Percentiles rank a stretch among this genome's conserved stretches.
Evolutionary conservation across 2,888 invertebrate genomes (phyloP).

Genomic region (Anthoptus insignis): DNA sequence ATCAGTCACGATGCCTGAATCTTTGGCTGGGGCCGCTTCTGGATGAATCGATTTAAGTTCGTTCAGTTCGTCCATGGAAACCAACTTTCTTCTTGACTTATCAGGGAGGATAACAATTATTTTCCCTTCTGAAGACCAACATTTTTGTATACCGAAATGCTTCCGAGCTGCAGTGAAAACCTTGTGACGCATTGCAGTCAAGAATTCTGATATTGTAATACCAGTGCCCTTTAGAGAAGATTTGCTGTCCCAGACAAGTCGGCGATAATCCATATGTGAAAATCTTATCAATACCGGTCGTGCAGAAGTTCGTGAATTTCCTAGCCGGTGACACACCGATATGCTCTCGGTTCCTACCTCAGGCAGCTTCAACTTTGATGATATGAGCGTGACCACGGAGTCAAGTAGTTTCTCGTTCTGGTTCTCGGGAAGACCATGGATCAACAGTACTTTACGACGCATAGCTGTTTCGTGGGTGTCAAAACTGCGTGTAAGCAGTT

Average conservation of each 20-base stretch:
- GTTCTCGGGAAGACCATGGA: conserved; percentile 7
- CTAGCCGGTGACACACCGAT: background rate
- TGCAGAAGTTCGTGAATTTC: background rate
- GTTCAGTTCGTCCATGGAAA: background rate
- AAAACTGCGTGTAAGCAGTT: background rate
- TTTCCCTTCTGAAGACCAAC: background rate
- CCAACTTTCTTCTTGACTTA: background rate
- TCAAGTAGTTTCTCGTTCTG: background rate
- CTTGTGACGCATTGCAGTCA: background rate
- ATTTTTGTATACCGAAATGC: background rate
- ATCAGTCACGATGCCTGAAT: too few species aligned
- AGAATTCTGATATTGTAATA: conserved; percentile 1
- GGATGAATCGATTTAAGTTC: background rate
- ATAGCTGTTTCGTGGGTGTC: conserved; percentile 1
- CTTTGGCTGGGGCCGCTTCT: too few species aligned
- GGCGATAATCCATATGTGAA: background rate
- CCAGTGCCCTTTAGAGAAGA: background rate
- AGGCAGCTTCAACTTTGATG: background rate
- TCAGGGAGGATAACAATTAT: background rate
- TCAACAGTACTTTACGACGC: background rate
- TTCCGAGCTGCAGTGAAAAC: background rate
- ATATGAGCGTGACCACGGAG: background rate
- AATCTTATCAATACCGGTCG: background rate
- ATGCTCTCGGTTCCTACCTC: background rate
- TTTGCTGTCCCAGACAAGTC: background rate